These are phyloP conservation scores for Catocala sponsa DNA, from an alignment of 2,888 invertebrate species.

Conservation along the genomic window DNA sequence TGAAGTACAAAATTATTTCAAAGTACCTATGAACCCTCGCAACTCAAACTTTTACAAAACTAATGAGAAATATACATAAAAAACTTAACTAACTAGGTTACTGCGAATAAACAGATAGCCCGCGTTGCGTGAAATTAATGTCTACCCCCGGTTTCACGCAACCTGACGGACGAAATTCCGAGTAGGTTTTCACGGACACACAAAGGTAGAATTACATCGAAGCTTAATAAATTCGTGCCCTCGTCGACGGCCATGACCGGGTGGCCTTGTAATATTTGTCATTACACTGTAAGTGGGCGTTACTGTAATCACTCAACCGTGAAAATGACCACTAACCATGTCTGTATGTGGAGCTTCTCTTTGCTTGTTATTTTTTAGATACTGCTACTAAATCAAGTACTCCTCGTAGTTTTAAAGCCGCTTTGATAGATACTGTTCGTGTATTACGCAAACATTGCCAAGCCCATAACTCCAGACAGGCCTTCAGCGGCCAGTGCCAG, in stretches of 20 bases:
- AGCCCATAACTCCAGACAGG: too few relatives aligned
- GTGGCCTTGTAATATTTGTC: constrained; percentile 44
- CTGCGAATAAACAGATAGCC: constrained; percentile 34
- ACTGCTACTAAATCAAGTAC: not conserved
- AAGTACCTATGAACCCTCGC: too few relatives aligned
- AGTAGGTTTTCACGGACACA: constrained; percentile 4
- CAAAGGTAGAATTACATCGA: constrained; percentile 15
- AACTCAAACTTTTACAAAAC: too few relatives aligned
- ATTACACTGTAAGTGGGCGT: constrained; percentile 29
- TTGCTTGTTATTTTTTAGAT: not conserved
- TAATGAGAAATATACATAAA: not conserved
- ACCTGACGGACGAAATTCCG: constrained; percentile 8
- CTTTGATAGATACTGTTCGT: too few relatives aligned
- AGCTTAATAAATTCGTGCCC: constrained; percentile 31
- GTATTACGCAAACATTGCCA: too few relatives aligned
- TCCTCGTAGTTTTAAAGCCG: too few relatives aligned
- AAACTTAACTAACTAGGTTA: constrained; percentile 27
- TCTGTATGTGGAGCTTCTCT: not conserved
- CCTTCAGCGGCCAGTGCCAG: too few relatives aligned
- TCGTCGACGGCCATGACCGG: constrained; percentile 50
- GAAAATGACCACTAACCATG: constrained; percentile 19
- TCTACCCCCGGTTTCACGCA: constrained; percentile 24
- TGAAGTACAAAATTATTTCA: too few relatives aligned
- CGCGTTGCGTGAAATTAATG: constrained; percentile 52
- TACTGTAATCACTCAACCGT: constrained; percentile 24